Evolutionary conservation across 2,113 vertebrate species (phyloP).

Genomic region (Python bivittatus): DNA sequence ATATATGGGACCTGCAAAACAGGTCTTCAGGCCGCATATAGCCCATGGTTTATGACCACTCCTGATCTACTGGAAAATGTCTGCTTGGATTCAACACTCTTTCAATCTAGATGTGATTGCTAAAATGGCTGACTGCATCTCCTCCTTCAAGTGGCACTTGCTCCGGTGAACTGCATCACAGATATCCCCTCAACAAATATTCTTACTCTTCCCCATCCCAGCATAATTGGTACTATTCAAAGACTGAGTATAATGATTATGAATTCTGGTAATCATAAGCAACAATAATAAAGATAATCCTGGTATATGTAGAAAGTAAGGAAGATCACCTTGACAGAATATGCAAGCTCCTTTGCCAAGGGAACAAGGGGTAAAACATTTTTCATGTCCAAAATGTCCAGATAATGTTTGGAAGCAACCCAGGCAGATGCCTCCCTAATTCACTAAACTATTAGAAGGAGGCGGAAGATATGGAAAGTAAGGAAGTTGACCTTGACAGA

Average conservation of each 20-base stretch:
- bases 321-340: background rate
- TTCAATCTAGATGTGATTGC: background rate
- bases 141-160: background rate
- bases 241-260: accelerated
- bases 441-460: background rate
- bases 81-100: background rate
- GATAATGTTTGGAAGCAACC: no score
- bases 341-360: no score
- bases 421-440: background rate
- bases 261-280: constrained; percentile 4
- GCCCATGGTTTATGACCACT: background rate
- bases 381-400: no score
- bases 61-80: background rate
- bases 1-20: background rate
- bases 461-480: background rate
- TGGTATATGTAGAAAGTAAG: background rate
- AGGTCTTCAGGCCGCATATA: background rate
- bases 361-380: no score
- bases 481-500: background rate
- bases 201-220: background rate
- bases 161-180: background rate
- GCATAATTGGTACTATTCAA: background rate
- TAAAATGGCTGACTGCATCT: background rate
- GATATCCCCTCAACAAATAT: background rate
- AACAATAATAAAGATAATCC: background rate